Evolutionary conservation across 2,113 vertebrate genomes (phyloP), one percentile per base, ranked within the genome.

Genomic region (Scatophagus argus): DNA sequence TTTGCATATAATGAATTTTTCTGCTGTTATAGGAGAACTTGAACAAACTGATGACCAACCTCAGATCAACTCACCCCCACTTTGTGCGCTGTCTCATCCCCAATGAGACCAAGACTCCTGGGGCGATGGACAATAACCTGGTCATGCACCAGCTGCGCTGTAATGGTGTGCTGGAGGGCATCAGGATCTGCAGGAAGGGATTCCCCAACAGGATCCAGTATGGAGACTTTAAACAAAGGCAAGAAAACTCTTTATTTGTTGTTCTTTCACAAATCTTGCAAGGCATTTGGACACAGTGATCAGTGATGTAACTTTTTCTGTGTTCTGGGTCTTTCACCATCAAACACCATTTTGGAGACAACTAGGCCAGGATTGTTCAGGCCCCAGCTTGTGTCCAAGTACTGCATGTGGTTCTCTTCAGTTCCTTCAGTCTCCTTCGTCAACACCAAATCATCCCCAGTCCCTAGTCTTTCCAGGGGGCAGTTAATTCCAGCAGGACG

Each of bases 61-160:
- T 86, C 51, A 82, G 59, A 60, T 86, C 84, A 55, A 86, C 84
- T 75, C 84, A 86, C 47, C 79, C 84, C 39, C 84, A 86, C 63
- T 86, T 86, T 75, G 84, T 86, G 29, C 84, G 84, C 2, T 86
- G 84, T 70, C 1, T 86, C 69, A 86, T 86, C 60, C 84, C 84
- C 41, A 86, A 86, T 70, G 84, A 86, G 60, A 79, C 79, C 9
- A 86, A 86, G 84, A 86, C 75, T 13, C 84, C 84, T 0, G 84
- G 84, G 39, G 54, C 59, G 11, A 86, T 86, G 84, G 84, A 86
- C 60, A 86, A 86, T 58, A 79, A 79, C 59, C 55, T 92, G 58
- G 89, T 92, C 3, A 89, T 92, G 77, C 89, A 92, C 69, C 90
- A 92, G 82, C 75, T 92, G 12, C 85, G 86, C 59, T 92, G 90